phyloP scores from a whole-genome alignment of 2,797 vertebrate genomes.

The Harpagifer antarcticus region DNA sequence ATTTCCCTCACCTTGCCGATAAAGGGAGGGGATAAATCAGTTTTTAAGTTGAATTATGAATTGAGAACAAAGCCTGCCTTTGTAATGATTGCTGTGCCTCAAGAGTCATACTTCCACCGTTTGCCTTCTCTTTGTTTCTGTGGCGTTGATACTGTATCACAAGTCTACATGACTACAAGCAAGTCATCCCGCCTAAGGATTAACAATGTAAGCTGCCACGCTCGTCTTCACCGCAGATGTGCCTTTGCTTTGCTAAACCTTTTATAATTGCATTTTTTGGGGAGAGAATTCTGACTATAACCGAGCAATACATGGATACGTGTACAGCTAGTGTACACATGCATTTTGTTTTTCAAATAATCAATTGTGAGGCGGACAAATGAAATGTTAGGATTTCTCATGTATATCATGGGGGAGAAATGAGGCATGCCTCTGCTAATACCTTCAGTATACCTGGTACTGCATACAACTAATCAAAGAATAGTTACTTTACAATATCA shows the following conservation, averaged over 20 bases:
- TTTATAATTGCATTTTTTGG: constrained; percentile 77
- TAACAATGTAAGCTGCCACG: constrained; percentile 76
- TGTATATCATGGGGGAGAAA: constrained; percentile 35
- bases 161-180: constrained; percentile 71
- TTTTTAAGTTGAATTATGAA: neutral
- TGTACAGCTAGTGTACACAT: neutral
- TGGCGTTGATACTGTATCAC: constrained; percentile 62
- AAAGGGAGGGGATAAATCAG: constrained; percentile 2
- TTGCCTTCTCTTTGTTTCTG: constrained; percentile 27
- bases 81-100: constrained; percentile 3
- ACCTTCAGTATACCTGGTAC: neutral
- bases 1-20: constrained; percentile 1
- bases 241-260: constrained; percentile 70
- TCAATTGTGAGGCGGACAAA: constrained; percentile 24
- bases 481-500: neutral
- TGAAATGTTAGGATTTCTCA: constrained; percentile 29
- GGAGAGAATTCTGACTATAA: constrained; percentile 52
- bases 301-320: constrained; percentile 39
- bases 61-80: neutral
- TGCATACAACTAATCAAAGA: constrained; percentile 9
- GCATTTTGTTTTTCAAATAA: neutral
- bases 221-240: constrained; percentile 68
- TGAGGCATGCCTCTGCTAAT: constrained; percentile 11
- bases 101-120: neutral
- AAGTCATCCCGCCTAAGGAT: constrained; percentile 69